Evolutionary conservation across 2,797 vertebrate species (phyloP).

Genomic region (Microchirus variegatus): DNA sequence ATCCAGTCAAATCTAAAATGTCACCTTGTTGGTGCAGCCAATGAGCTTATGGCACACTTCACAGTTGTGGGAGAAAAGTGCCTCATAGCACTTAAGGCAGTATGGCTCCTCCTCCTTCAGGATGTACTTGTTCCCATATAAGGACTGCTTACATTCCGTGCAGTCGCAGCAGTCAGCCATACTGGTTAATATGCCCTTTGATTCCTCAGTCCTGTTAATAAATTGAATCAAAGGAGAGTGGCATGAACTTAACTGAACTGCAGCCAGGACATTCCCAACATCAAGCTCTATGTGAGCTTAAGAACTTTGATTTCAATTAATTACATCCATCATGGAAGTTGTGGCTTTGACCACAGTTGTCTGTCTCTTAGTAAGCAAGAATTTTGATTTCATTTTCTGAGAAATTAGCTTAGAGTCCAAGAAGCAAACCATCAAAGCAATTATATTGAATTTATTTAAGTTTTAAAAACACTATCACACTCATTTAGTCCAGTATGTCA

Average conservation of each 20-base stretch:
- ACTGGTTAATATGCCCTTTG: constrained; percentile 48
- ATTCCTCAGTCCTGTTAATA: constrained; percentile 6
- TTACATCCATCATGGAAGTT: too few relatives aligned
- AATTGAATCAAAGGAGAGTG: background rate
- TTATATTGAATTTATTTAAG: too few relatives aligned
- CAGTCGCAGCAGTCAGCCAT: constrained; percentile 93
- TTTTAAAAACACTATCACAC: too few relatives aligned
- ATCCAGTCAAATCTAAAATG: background rate
- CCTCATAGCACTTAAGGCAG: constrained; percentile 92
- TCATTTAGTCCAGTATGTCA: background rate
- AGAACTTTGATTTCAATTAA: too few relatives aligned
- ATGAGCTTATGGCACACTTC: constrained; percentile 90
- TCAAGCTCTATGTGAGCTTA: too few relatives aligned
- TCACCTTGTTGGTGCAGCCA: constrained; percentile 92
- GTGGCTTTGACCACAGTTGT: too few relatives aligned
- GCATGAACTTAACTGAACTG: background rate
- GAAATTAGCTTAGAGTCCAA: too few relatives aligned
- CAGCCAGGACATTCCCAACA: background rate
- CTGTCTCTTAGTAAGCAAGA: too few relatives aligned
- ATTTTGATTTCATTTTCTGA: too few relatives aligned
- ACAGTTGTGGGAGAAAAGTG: constrained; percentile 88
- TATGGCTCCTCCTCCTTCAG: constrained; percentile 88
- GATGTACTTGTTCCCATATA: constrained; percentile 93
- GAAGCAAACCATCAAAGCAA: too few relatives aligned
- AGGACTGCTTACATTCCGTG: constrained; percentile 86